These are phyloP conservation scores for Barbus barbus DNA, from an alignment of 2,113 vertebrate species.

Conservation along the genomic window DNA sequence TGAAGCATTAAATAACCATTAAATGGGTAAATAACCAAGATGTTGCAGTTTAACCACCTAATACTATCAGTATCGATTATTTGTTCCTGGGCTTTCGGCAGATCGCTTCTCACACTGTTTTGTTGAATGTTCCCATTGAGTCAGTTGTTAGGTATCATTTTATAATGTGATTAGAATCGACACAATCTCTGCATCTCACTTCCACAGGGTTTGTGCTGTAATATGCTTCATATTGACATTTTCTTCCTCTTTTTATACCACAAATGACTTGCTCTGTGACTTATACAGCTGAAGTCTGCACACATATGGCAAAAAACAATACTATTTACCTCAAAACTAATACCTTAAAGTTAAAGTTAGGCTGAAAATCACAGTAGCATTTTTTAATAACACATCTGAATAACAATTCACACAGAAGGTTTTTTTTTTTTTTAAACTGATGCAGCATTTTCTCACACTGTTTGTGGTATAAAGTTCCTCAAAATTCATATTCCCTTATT, in stretches of 20 bases:
- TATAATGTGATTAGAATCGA: slow-evolving; percentile 10
- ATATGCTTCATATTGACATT: not conserved
- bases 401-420: not conserved
- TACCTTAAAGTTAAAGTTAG: not conserved
- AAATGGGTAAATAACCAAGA: not conserved
- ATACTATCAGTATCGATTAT: not conserved
- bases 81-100: not conserved
- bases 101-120: slow-evolving; percentile 12
- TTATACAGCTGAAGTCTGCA: not conserved
- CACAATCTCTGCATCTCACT: not conserved
- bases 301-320: not conserved
- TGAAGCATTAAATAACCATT: not conserved
- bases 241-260: not conserved
- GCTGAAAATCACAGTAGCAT: not conserved
- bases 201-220: not conserved
- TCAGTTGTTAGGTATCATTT: not conserved
- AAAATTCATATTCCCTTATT: not conserved
- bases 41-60: slow-evolving; percentile 2
- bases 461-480: not conserved
- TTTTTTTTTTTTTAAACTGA: not conserved
- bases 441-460: not conserved
- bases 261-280: not conserved
- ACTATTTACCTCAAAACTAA: not conserved
- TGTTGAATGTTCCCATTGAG: not conserved
- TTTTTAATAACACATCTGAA: not conserved